A percentile compares a stretch with the other conserved stretches of the same genome.
These are phyloP conservation scores for Drosophila quadrilineata DNA, from an alignment of 1,140 invertebrate species.

Conservation along the genomic window DNA sequence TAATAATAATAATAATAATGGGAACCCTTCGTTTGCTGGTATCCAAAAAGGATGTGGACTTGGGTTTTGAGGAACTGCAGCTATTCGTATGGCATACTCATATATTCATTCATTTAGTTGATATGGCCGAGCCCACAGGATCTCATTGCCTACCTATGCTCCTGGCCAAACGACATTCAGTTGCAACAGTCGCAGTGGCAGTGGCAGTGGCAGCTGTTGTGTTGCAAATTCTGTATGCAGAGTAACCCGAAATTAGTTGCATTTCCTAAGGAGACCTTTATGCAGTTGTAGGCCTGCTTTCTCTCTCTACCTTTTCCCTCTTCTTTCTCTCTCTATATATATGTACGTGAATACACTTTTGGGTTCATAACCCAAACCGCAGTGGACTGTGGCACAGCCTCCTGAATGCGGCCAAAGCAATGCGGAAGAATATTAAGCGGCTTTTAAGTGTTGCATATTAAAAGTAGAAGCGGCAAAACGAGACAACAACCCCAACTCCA, in stretches of 20 bases:
- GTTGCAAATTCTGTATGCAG: constrained; percentile 45
- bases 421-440: constrained; percentile 78
- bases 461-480: constrained; percentile 39
- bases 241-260: constrained; percentile 65
- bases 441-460: constrained; percentile 76
- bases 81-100: constrained; percentile 72
- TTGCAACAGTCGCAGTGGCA: not conserved
- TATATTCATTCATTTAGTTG: constrained; percentile 77
- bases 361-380: constrained; percentile 34
- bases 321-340: no score
- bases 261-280: constrained; percentile 23
- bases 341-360: constrained; percentile 19
- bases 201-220: constrained; percentile 8
- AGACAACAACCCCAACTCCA: no score
- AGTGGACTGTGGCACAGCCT: constrained; percentile 39
- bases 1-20: constrained; percentile 45
- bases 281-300: no score
- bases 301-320: no score
- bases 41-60: constrained; percentile 78
- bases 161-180: not conserved
- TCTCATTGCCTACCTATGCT: not conserved
- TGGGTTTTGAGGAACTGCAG: constrained; percentile 76
- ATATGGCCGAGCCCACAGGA: constrained; percentile 49
- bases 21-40: constrained; percentile 30
- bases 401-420: constrained; percentile 76